Evolutionary conservation across 2,113 vertebrate species (phyloP).

Genomic region (Larimichthys polyactis): DNA sequence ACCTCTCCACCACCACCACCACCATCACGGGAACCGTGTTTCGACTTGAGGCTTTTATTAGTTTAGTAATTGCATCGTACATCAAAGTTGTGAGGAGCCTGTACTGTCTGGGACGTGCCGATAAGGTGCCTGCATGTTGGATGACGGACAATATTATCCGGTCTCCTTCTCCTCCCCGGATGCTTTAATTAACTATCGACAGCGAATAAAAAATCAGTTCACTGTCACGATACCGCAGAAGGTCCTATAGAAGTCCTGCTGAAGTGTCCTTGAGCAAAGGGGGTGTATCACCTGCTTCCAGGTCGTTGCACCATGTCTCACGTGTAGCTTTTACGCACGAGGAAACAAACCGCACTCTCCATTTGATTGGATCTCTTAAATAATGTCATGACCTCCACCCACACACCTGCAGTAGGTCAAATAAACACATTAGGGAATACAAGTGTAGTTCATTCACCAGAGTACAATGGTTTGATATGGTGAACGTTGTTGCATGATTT

Average conservation of each 20-base stretch:
- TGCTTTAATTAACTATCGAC: conserved; percentile 76
- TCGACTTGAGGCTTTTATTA: conserved; percentile 81
- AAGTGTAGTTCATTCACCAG: background rate
- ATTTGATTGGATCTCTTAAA: background rate
- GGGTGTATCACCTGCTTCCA: background rate
- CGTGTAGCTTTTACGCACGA: background rate
- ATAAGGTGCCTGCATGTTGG: conserved; percentile 75
- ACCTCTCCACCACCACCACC: background rate
- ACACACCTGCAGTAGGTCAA: conserved; percentile 5
- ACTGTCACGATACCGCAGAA: conserved; percentile 17
- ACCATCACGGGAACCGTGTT: conserved; percentile 63
- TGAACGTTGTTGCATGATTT: background rate
- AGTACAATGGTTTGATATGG: background rate
- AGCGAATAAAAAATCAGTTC: conserved; percentile 51
- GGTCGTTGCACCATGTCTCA: background rate
- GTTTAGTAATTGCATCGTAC: conserved; percentile 84
- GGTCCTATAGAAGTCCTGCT: conserved; percentile 8
- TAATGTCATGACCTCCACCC: conserved; percentile 15
- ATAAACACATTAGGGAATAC: background rate
- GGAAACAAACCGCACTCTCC: conserved; percentile 1
- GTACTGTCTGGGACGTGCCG: conserved; percentile 74
- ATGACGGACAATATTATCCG: conserved; percentile 75
- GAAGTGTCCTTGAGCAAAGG: conserved; percentile 39
- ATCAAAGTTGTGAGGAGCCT: conserved; percentile 78
- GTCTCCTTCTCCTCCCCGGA: conserved; percentile 28